Conservation (phyloP, 2,888 invertebrate species). For the Augochlorella aurata region DNA sequence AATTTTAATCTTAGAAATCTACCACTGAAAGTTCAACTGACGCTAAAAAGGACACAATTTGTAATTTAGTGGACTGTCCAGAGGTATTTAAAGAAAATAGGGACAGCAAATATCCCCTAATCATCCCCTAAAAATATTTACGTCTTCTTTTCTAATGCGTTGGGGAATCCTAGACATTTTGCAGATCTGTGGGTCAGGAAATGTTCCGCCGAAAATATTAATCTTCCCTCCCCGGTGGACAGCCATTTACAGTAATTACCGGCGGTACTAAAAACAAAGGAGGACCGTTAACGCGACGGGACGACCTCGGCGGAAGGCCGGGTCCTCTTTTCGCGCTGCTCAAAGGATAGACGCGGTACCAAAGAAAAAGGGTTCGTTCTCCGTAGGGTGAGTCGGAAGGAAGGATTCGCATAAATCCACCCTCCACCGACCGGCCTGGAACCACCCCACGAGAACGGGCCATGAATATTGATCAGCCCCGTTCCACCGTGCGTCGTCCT, state of each 20-base stretch:
- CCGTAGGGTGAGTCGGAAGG: conserved; percentile 64
- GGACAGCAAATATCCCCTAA: too few relatives aligned
- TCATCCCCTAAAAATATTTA: background rate
- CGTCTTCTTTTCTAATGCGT: background rate
- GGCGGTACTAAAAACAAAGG: conserved; percentile 15
- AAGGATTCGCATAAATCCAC: conserved; percentile 79
- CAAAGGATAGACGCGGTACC: conserved; percentile 40
- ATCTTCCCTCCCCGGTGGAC: conserved; percentile 27
- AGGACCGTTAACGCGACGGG: conserved; percentile 37
- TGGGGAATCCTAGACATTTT: too few relatives aligned
- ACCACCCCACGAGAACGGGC: conserved; percentile 68
- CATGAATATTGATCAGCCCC: conserved; percentile 81
- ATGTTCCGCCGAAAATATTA: conserved; percentile 15
- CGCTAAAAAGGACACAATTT: too few relatives aligned
- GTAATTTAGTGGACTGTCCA: too few relatives aligned
- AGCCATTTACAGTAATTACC: conserved; percentile 41
- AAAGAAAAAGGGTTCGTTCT: conserved; percentile 60
- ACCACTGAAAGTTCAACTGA: too few relatives aligned
- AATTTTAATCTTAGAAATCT: too few relatives aligned
- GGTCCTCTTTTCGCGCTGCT: conserved; percentile 21
- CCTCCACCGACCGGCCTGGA: conserved; percentile 64
- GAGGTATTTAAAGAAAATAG: too few relatives aligned
- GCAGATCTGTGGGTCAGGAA: background rate
- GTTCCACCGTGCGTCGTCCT: conserved; percentile 70
- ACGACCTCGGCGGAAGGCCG: conserved; percentile 43